Evolutionary conservation across 2,888 invertebrate species (phyloP), one percentile per base, ranked within the genome.

Genomic region (Drosophila pseudotalamancana): DNA sequence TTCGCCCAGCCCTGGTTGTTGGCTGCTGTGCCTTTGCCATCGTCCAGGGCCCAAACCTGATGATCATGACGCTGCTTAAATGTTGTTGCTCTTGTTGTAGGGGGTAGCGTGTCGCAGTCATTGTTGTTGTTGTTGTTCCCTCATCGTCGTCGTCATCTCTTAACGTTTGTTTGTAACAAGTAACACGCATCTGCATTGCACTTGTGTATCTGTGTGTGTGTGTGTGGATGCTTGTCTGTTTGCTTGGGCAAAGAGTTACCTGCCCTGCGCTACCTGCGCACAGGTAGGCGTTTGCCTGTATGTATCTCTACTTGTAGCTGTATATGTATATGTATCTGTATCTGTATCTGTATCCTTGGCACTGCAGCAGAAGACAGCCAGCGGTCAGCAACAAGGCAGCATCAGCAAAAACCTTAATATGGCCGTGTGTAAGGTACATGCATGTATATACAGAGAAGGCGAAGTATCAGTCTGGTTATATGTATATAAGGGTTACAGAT

Each of bases 231-330:
- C 54, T 40, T 64, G 61, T 55, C 40, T 70, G 77, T 73, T 84
- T 81, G 70, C 67, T 61, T 27, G 61, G 62, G 46, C 72, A 83
- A 83, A 80, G 84, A 76, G 73, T 81, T 84, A 78, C 77, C 81
- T 84, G 84, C 37, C 51, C 40, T 61, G 61, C 56, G 62, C 76
- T 84, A 84, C 81, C 81, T 84, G 81, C 42, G 67, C 68, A 73
- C 86, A 83, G 86, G 83, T 86, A 83, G 85, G 85, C 77, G 85
- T 85, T 68, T 63, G 79, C 74, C 68, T 72, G 77, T 69, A 39
- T 54, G 43, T 48, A 39, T 59, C 19, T 57, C 25, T 49, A 48
- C 46, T 34, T 48, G 45, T 50, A 42, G 43, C 51, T 70, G 53
- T 72, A 66, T 77, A n/a, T n/a, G n/a, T n/a, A n/a, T n/a, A n/a